Percentiles rank a stretch among this genome's conserved stretches.
These are phyloP conservation scores for Scaptomyza reducta DNA, from an alignment of 2,888 invertebrate species.

Conservation along the genomic window DNA sequence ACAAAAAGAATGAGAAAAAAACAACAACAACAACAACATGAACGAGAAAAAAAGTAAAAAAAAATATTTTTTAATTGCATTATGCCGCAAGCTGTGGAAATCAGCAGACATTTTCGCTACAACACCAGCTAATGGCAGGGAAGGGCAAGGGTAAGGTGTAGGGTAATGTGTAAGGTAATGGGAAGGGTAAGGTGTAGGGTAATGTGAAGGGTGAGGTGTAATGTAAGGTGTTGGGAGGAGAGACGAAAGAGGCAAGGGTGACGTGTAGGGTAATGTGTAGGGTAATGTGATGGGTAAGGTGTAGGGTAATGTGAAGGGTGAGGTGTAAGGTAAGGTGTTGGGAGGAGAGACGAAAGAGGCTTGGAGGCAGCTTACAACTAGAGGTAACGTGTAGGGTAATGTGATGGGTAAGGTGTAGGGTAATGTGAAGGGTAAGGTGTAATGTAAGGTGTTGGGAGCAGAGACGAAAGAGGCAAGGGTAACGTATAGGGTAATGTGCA, in stretches of 20 bases:
- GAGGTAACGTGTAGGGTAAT: too few species aligned
- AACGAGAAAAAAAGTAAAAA: neutral
- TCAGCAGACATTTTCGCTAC: conserved; percentile 49
- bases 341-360: neutral
- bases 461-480: too few species aligned
- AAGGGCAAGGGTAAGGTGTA: neutral
- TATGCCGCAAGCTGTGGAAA: conserved; percentile 61
- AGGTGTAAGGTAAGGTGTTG: neutral
- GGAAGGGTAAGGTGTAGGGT: neutral
- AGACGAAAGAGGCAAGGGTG: neutral
- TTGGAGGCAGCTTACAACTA: neutral
- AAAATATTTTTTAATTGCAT: conserved; percentile 70
- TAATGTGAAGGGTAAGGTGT: too few species aligned
- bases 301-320: too few species aligned
- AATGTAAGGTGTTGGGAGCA: too few species aligned
- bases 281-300: neutral
- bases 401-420: too few species aligned
- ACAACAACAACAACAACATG: conserved; percentile 1
- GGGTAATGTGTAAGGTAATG: neutral
- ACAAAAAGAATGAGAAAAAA: conserved; percentile 36
- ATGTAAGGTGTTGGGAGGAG: neutral
- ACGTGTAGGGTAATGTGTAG: too few species aligned
- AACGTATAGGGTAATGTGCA: too few species aligned
- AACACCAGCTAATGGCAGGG: conserved; percentile 9
- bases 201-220: too few species aligned